Base-by-base conservation (phyloP, 2,797 vertebrate species). In the Pangasius mekongensis region DNA sequence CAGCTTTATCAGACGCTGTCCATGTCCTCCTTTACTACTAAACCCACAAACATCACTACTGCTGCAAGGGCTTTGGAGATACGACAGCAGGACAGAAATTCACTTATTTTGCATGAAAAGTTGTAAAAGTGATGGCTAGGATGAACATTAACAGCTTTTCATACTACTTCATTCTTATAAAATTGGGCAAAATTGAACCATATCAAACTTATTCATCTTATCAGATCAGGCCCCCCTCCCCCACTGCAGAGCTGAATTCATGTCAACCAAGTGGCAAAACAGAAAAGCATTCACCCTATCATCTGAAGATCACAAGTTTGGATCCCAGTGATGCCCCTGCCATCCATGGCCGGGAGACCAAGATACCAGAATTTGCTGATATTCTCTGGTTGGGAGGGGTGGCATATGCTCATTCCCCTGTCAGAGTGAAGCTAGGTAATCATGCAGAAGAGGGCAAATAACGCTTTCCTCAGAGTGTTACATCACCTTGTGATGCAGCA, bases 1-100 rank as follows among this genome's bases (percentile, higher is more conserved):
- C 88, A 90, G 91, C 90, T 90, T 91, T 90, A 89, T 90, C 89
- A 86, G 58, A 88, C 78, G 49, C 85, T 83, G 84, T 47, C 85
- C 80, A 83, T 30, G 78, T 76, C 82, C 78, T 86, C 66, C 33
- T 86, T 71, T 80, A 88, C 78, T 64, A 64, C 30, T 54, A 76
- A 71, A 74, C 56, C 78, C n/a, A 56, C 82, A 64, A 86, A 43
- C 43, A 22, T 83, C 86, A 64, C 18, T 36, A 33, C 86, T 74
- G 86, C 67, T 76, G 10, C 58, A 67, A 80, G 60, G 30, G 60
- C 76, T 69, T 87, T 80, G 49, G 33, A 47, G 73, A 30, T 52
- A 67, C 1, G 6, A n/a, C 43, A 27, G 60, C 33, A 39, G 33
- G 47, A 54, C 27, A n/a, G 73, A 78, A 43, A 58, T 78, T 20